Evolutionary conservation across 2,113 vertebrate genomes (phyloP).

Genomic region (Cheirogaleus medius): DNA sequence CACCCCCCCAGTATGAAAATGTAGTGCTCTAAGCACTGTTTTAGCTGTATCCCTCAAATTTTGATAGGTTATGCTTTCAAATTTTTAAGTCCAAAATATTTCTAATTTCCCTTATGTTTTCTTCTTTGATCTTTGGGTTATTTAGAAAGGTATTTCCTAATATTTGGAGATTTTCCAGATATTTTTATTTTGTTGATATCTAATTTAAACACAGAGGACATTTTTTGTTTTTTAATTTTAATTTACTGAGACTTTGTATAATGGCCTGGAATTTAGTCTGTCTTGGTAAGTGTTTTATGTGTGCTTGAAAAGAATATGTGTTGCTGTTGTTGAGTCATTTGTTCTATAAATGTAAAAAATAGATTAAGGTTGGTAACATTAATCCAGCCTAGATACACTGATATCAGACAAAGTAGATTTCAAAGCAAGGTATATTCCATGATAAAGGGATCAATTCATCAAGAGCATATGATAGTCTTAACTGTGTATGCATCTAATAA

Average conservation of each 20-base stretch:
- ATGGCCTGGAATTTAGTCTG: background rate
- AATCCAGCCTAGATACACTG: background rate
- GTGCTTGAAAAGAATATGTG: background rate
- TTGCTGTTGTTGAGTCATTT: background rate
- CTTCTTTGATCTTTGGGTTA: background rate
- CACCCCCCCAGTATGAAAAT: background rate
- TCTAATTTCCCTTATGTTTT: background rate
- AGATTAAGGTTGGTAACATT: background rate
- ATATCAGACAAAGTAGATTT: background rate
- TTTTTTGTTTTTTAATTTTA: background rate
- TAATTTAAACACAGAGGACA: background rate
- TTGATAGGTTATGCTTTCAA: background rate
- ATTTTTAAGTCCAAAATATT: background rate
- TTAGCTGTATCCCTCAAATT: background rate
- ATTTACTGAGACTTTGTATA: background rate
- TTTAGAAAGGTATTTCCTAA: background rate
- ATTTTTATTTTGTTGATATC: background rate
- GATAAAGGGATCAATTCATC: background rate
- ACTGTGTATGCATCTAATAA: background rate
- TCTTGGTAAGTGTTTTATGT: background rate
- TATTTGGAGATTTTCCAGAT: background rate
- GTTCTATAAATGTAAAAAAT: background rate
- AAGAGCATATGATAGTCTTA: background rate
- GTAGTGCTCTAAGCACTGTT: background rate
- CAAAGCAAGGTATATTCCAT: background rate